Conservation (phyloP, 2,113 vertebrate genomes). For the Cryptoleucopteryx plumbea region DNA sequence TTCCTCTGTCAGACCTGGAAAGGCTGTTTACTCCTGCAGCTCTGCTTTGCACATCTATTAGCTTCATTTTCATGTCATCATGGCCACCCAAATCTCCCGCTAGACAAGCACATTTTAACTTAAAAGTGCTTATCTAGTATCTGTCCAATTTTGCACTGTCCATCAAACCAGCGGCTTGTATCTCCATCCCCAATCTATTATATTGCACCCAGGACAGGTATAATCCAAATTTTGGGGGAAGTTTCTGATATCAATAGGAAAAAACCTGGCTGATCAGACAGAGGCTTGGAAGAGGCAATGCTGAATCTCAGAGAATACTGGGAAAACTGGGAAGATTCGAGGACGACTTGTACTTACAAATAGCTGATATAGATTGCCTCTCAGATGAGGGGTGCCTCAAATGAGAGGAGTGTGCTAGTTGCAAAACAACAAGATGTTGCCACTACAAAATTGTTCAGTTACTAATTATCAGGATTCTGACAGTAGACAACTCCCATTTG, state of each 20-base stretch:
- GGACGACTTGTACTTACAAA: neutral
- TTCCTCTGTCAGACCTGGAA: neutral
- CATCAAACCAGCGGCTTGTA: neutral
- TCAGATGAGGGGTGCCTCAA: neutral
- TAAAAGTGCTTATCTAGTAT: neutral
- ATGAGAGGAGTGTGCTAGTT: neutral
- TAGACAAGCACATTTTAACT: neutral
- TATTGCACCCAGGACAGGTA: neutral
- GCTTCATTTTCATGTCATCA: neutral
- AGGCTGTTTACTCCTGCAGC: neutral
- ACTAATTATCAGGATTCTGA: neutral
- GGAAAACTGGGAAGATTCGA: neutral
- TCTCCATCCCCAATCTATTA: neutral
- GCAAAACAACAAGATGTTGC: neutral
- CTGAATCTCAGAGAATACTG: fast-evolving
- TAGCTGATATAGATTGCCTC: neutral
- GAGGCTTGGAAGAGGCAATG: neutral
- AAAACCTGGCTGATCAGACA: neutral
- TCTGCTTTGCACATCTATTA: neutral
- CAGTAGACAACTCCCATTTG: neutral
- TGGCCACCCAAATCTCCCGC: neutral
- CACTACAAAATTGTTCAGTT: neutral
- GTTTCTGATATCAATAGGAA: neutral
- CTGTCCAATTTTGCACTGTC: neutral
- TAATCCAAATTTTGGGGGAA: neutral